Evolutionary conservation across 2,888 invertebrate genomes (phyloP).

Genomic region (Camptogramma bilineatum): DNA sequence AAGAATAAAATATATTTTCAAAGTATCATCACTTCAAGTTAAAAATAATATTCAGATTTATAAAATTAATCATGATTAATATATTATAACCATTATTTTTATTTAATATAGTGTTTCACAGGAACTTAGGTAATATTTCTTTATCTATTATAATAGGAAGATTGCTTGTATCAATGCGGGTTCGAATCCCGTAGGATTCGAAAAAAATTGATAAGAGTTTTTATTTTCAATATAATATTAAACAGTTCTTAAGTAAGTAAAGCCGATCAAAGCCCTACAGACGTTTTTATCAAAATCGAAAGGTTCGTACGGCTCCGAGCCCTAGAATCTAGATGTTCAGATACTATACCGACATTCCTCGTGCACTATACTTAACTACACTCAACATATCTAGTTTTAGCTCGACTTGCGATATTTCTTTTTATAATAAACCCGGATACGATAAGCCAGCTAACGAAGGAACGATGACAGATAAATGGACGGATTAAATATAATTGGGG

Average conservation of each 20-base stretch:
- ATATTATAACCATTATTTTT: no score
- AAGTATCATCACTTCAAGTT: no score
- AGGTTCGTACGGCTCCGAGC: constrained; percentile 16
- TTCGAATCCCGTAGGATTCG: no score
- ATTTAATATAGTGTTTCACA: no score
- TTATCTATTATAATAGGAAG: no score
- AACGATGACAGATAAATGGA: constrained; percentile 25
- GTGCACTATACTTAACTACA: constrained; percentile 42
- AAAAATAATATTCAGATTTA: no score
- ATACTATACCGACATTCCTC: constrained; percentile 53
- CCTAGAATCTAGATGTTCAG: constrained; percentile 55
- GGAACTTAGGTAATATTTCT: no score
- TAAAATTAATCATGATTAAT: no score
- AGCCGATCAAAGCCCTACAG: background rate
- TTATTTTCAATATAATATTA: no score
- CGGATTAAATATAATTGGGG: constrained; percentile 15
- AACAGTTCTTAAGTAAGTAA: background rate
- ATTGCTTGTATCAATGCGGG: no score
- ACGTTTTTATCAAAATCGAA: constrained; percentile 14
- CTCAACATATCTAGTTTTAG: constrained; percentile 37
- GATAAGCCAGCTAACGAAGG: constrained; percentile 33
- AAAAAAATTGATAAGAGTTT: no score
- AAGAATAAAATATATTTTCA: no score
- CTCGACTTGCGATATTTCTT: constrained; percentile 38
- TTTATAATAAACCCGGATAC: constrained; percentile 43